Evolutionary conservation across 92 coral and sea anemone species (phyloP), one percentile per base, ranked within the genome.

Genomic region (Bergia sp.): DNA sequence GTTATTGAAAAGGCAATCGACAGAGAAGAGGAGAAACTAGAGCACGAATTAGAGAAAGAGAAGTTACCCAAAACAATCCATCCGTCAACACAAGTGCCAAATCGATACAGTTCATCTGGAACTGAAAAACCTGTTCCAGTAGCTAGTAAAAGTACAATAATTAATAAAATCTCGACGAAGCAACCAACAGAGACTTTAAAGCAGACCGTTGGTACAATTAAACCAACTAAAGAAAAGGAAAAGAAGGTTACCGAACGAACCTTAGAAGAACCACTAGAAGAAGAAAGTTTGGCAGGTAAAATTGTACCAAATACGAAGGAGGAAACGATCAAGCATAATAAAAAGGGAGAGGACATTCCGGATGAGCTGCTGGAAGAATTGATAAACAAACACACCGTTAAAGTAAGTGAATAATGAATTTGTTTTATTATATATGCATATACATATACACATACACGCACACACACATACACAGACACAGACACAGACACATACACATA

Each of bases 301-400:
- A 39, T 23, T 76, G 80, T 76, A 15, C 45, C 21, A 1, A 41
- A 76, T 50, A 41, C 43, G 3, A n/a, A 61, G 29, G 29, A 15
- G 20, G 69, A 61, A 61, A 61, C n/a, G 0, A 21, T 2, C 29
- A 16, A 47, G 0, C 53, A 47, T 4, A 47, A 7, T 61, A 61
- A 8, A 9, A 36, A 40, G 53, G 10, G 23, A 0, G 50, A 13
- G 20, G 18, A 74, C 1, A 42, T 38, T 1, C 3, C 9, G 37
- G n/a, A 76, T 39, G 80, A 76, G 10, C 80, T 39, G 23, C 47
- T 40, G 11, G 47, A 40, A 12, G 44, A 75, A 75, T 50, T 39
- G 36, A 18, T 58, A 97, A 92, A 88, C 93, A 85, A 13, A 96
- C 84, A 13, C 94, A 92, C 94, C 91, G 85, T 40, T 93, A 67